Conservation (phyloP, 2,797 vertebrate genomes). For the Garrulus glandarius region DNA sequence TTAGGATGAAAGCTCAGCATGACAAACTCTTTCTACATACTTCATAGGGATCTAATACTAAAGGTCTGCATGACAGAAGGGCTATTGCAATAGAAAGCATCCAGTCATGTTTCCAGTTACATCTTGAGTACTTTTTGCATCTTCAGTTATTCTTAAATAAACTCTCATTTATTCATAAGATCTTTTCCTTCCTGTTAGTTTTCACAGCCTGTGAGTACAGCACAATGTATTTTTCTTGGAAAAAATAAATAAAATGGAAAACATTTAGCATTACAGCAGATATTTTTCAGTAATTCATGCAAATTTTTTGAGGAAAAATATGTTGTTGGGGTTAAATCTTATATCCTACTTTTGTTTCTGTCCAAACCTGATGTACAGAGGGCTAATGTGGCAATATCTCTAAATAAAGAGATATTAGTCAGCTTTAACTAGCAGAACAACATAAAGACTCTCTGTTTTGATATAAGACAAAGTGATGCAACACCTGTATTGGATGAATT, state of each 20-base stretch:
- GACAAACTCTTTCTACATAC: background rate
- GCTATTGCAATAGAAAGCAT: background rate
- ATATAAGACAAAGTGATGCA: background rate
- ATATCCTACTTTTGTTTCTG: background rate
- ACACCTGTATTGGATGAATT: background rate
- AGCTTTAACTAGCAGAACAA: background rate
- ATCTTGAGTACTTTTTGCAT: background rate
- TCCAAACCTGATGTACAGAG: background rate
- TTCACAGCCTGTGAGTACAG: background rate
- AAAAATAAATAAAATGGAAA: background rate
- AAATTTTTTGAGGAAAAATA: background rate
- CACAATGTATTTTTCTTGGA: background rate
- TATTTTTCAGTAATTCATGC: background rate
- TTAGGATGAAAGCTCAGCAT: background rate
- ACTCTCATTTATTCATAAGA: background rate
- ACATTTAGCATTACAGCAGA: background rate
- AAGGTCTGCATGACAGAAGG: background rate
- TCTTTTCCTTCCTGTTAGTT: background rate
- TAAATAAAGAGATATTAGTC: background rate
- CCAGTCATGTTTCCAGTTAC: background rate
- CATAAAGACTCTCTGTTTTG: background rate
- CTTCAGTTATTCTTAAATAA: background rate
- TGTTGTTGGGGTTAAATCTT: background rate
- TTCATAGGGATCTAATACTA: background rate
- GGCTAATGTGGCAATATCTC: background rate